Evolutionary conservation across 2,888 invertebrate genomes (phyloP), one percentile per base, ranked within the genome.

Genomic region (Hermodice carunculata): DNA sequence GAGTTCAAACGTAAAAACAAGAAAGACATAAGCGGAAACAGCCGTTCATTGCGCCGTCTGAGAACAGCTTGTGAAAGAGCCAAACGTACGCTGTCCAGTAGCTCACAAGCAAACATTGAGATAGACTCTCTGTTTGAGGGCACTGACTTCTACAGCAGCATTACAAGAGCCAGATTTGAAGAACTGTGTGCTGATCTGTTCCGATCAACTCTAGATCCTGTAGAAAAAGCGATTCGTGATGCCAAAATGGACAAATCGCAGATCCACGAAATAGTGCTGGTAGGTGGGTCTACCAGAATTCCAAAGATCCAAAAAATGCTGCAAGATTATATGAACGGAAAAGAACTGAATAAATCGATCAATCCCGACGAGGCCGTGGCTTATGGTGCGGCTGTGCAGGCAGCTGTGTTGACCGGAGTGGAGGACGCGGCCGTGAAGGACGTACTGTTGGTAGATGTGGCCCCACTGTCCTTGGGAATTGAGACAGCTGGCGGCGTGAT

Each of bases 331-430:
- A 76, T 49, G 28, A 72, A 76, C 32, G 92, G 90, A 6, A 96
- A 96, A 88, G 96, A 97, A 87, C 89, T 98, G 71, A 98, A 97
- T 90, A 96, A 96, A 86, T 70, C 37, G 11, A 78, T 78, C 61
- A 79, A 78, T 49, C 79, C 78, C 6, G 76, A 79, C 67, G 78
- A 78, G 64, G 78, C 79, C 6, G 79, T 78, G 43, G 78, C 78
- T 5, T 77, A 76, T 42, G 78, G 79, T 31, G 78, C 79, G 31
- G 60, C 60, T 29, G 60, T 60, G 6, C 60, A 60, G 52, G 60
- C 52, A 3, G 28, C 70, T 14, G 71, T 78, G 2, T 67, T 70
- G 24, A 62, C 66, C n/a, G 94, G 89, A 89, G 82, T 89, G 78
- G 86, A 88, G 70, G 65, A 87, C 14, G 83, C 85, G 62, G 43